Evolutionary conservation across 1,140 invertebrate genomes (phyloP), one percentile per base, ranked within the genome.

Genomic region (Lethrus apterus): DNA sequence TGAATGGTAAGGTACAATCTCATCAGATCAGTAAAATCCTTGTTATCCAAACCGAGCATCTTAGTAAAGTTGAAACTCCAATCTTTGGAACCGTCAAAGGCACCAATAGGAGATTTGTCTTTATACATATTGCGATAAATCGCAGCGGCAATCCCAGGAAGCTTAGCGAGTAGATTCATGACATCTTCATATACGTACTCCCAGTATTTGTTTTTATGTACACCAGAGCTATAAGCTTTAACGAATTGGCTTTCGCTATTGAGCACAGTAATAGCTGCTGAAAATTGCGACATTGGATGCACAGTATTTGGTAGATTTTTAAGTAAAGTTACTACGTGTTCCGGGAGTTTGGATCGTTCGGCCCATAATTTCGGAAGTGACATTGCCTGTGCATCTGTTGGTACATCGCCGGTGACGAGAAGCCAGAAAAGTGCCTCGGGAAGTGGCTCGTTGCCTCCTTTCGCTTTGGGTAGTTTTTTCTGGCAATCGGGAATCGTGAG

Each of bases 341-440:
- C 73, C 0, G 91, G 91, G 1, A 94, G 63, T 47, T 81, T 79
- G 29, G 89, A 88, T 23, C 89, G 71, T 21, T 81, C 70, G 2
- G 89, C 87, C 86, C 89, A 93, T 64, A 91, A 84, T 65, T 84
- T 79, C 2, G 86, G 90, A 10, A 50, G n/a, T n/a, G n/a, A n/a
- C 23, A 17, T 26, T 42, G 77, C 78, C 65, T 89, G 86, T 44
- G 78, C 78, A 1, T 84, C 76, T 20, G 74, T 86, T 9, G 89
- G 90, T 24, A 93, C 74, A 46, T 93, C 82, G 2, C 89, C 89
- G 48, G 90, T 93, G 40, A 87, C 76, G 30, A 93, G 68, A 4
- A 93, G 72, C 89, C 89, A 93, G 70, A 92, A 93, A 2, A 93
- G 73, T 66, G 85, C 89, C 70, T 93, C 90, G 1, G 90, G 90